Evolutionary conservation across 2,113 vertebrate genomes (phyloP).

Genomic region (Hippoglossus stenolepis): DNA sequence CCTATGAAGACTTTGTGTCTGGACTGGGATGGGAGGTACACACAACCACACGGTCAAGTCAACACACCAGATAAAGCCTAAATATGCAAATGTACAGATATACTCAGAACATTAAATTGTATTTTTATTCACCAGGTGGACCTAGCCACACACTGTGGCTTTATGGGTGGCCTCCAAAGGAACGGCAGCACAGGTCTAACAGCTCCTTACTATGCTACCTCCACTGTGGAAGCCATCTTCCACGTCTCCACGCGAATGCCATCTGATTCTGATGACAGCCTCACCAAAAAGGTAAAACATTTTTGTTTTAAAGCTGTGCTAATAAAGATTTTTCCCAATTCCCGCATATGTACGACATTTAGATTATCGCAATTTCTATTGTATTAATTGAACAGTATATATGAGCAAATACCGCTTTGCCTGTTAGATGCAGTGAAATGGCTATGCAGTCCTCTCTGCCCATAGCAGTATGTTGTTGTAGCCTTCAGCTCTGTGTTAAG

Average conservation of each 20-base stretch:
- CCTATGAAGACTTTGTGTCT: constrained; percentile 97
- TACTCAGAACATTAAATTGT: not conserved
- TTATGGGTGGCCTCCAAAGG: constrained; percentile 97
- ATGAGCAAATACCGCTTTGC: constrained; percentile 6
- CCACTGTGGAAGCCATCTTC: constrained; percentile 96
- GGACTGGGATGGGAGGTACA: constrained; percentile 98
- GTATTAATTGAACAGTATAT: not conserved
- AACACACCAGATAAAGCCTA: not conserved
- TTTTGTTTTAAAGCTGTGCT: not conserved
- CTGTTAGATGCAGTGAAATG: constrained; percentile 67
- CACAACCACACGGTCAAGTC: constrained; percentile 1
- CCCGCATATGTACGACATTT: not conserved
- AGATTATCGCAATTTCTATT: not conserved
- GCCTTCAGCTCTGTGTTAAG: constrained; percentile 73
- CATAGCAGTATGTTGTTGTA: constrained; percentile 61
- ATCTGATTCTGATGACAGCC: constrained; percentile 92
- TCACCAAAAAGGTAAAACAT: constrained; percentile 94
- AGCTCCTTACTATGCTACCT: constrained; percentile 96
- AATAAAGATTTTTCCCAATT: not conserved
- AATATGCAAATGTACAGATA: constrained; percentile 4
- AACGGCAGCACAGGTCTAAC: constrained; percentile 96
- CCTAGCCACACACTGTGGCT: constrained; percentile 94
- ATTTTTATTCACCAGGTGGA: constrained; percentile 85
- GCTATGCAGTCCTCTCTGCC: constrained; percentile 61
- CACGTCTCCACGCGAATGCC: constrained; percentile 99